These are phyloP conservation scores for Atherinosoma microstoma DNA, from an alignment of 2,797 vertebrate species.

Conservation along the genomic window DNA sequence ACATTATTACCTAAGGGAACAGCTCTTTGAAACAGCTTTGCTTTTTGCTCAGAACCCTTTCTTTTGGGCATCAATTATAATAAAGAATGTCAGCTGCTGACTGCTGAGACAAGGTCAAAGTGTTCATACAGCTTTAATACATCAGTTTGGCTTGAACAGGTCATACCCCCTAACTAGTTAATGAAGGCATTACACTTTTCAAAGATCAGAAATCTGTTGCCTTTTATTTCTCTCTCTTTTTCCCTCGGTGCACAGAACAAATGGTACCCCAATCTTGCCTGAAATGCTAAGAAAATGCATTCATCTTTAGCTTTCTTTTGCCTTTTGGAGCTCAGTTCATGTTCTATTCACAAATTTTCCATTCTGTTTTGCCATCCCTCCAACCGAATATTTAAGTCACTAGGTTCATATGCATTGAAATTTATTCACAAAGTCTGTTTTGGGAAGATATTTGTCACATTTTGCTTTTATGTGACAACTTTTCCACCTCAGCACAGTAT, in stretches of 20 bases:
- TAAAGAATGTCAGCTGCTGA: neutral
- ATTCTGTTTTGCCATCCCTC: neutral
- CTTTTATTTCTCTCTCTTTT: neutral
- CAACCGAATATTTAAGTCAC: neutral
- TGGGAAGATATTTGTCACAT: neutral
- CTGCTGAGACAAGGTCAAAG: neutral
- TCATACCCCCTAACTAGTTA: neutral
- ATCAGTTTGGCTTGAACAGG: neutral
- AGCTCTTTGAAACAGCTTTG: neutral
- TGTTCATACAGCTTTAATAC: neutral
- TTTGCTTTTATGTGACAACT: slow-evolving; percentile 8
- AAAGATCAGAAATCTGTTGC: neutral
- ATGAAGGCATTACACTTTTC: neutral
- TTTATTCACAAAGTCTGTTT: slow-evolving; percentile 11
- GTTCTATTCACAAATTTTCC: neutral
- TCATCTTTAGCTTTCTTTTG: neutral
- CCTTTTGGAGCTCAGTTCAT: neutral
- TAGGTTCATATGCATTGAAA: neutral
- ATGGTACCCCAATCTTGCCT: neutral
- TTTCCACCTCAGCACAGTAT: slow-evolving; percentile 1
- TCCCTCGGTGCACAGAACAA: neutral
- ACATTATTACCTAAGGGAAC: slow-evolving; percentile 1
- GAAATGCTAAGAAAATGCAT: neutral
- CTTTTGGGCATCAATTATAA: neutral
- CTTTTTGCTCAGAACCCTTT: neutral